Conservation (phyloP, 2,888 invertebrate genomes). For the Oligia latruncula region DNA sequence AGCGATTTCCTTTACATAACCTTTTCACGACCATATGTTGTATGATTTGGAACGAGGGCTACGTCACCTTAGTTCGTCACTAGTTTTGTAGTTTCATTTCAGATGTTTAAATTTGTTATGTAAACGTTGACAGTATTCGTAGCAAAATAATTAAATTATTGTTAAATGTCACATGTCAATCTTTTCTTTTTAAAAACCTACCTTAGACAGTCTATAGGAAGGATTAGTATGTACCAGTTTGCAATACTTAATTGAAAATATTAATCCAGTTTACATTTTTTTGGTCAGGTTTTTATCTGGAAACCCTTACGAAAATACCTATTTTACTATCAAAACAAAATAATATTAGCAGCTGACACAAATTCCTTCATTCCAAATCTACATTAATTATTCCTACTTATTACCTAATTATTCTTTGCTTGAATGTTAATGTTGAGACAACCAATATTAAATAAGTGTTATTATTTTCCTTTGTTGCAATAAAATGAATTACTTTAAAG, state of each 20-base stretch:
- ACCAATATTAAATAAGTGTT: neutral
- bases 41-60: constrained; percentile 76
- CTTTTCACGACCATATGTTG: constrained; percentile 81
- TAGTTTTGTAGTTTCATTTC: constrained; percentile 17
- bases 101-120: neutral
- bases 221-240: too few relatives aligned
- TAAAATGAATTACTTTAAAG: neutral
- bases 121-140: neutral
- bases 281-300: neutral
- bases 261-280: neutral
- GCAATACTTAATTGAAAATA: neutral
- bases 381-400: neutral
- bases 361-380: constrained; percentile 13
- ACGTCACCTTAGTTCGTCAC: constrained; percentile 69
- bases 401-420: neutral
- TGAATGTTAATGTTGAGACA: constrained; percentile 3
- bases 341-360: neutral
- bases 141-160: neutral
- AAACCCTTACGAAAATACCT: neutral
- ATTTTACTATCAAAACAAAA: neutral
- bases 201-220: neutral
- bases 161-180: neutral
- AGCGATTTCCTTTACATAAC: constrained; percentile 75
- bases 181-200: neutral
- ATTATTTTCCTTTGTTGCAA: constrained; percentile 25